phyloP scores from a whole-genome alignment of 2,888 invertebrate genomes.

The Alitta virens region DNA sequence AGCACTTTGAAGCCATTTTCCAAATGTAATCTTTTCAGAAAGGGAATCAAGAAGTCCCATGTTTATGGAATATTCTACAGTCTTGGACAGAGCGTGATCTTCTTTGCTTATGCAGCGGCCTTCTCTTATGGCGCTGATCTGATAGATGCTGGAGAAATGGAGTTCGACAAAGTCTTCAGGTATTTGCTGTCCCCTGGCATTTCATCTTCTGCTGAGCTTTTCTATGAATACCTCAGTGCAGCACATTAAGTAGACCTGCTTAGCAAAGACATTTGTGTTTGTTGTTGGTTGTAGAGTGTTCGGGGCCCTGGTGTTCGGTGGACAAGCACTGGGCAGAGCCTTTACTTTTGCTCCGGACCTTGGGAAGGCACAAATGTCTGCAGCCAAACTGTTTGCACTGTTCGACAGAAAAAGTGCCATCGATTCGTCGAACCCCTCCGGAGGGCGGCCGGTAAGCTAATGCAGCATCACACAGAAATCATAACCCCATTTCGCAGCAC shows the following conservation, averaged over 20 bases:
- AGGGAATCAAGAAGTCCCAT: constrained; percentile 27
- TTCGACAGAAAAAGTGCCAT: constrained; percentile 41
- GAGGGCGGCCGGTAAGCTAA: constrained; percentile 28
- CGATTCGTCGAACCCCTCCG: constrained; percentile 32
- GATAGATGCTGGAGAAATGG: constrained; percentile 56
- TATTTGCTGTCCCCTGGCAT: not conserved
- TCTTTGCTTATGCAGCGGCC: constrained; percentile 61
- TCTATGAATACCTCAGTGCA: not conserved
- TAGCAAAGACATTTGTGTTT: not conserved
- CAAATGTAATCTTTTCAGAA: constrained; percentile 5
- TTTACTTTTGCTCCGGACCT: constrained; percentile 40
- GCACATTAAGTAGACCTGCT: not conserved
- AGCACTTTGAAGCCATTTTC: not conserved
- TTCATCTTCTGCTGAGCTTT: not conserved
- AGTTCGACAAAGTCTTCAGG: constrained; percentile 33
- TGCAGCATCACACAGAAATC: too few species aligned
- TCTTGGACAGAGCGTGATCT: constrained; percentile 59
- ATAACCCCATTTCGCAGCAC: too few species aligned
- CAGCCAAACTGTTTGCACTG: constrained; percentile 37
- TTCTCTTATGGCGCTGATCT: constrained; percentile 61
- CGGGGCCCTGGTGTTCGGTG: constrained; percentile 42
- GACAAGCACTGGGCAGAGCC: constrained; percentile 42
- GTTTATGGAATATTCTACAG: constrained; percentile 51
- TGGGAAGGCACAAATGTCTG: constrained; percentile 42
- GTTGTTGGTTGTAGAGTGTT: constrained; percentile 39